Percentiles rank a stretch among this genome's conserved stretches.
Conservation (phyloP, 2,888 invertebrate genomes). For the Sinotaia quadrata region DNA sequence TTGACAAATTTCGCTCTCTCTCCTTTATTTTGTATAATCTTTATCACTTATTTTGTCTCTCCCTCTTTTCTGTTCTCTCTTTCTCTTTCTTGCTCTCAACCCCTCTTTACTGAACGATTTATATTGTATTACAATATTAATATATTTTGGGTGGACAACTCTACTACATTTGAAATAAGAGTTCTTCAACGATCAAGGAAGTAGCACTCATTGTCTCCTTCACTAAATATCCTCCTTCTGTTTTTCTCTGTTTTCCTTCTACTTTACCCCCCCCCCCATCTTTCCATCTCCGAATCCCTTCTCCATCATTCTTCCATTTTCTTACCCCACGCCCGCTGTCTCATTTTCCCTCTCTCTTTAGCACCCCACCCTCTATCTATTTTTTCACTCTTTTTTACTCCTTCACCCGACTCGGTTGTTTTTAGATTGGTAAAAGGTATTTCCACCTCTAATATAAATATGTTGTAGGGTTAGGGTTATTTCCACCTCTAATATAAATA, state of each 20-base stretch:
- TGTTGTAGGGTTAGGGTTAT: too few species aligned
- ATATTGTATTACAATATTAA: too few species aligned
- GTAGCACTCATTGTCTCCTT: slow-evolving; percentile 1
- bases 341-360: background rate
- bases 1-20: too few species aligned
- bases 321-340: background rate
- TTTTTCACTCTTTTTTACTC: background rate
- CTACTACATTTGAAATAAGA: too few species aligned
- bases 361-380: background rate
- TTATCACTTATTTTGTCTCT: background rate
- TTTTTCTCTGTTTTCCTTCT: background rate
- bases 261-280: background rate
- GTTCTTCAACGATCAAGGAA: too few species aligned
- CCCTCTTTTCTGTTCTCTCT: background rate
- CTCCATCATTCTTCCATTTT: background rate
- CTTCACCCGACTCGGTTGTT: too few species aligned
- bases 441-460: too few species aligned
- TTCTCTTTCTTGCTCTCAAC: background rate
- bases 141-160: too few species aligned
- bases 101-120: background rate
- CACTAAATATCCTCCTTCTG: background rate
- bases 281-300: background rate
- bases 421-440: too few species aligned
- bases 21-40: too few species aligned
- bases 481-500: too few species aligned